Conservation (phyloP, 2,113 vertebrate species). For the Sapajus apella region DNA sequence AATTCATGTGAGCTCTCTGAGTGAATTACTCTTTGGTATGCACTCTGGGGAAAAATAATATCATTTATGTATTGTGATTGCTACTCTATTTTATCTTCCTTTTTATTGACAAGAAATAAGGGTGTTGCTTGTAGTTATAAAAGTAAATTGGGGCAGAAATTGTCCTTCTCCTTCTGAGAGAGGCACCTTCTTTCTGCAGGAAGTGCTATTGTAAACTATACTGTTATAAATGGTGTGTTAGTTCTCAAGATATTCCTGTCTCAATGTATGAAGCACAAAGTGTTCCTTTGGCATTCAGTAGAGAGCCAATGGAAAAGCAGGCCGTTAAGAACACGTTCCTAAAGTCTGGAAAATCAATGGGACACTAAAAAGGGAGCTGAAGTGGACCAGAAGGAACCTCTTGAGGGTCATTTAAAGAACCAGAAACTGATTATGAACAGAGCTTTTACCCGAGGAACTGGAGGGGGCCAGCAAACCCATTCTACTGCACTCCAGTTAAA, state of each 20-base stretch:
- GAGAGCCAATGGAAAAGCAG: slow-evolving; percentile 77
- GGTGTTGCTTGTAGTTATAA: slow-evolving; percentile 76
- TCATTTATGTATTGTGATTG: slow-evolving; percentile 67
- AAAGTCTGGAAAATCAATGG: slow-evolving; percentile 85
- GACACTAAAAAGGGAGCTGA: slow-evolving; percentile 84
- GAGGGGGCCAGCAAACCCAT: slow-evolving; percentile 81
- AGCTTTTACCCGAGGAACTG: slow-evolving; percentile 82
- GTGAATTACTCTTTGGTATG: slow-evolving; percentile 60
- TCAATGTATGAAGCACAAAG: slow-evolving; percentile 74
- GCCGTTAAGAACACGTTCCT: slow-evolving; percentile 80
- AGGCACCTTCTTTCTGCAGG: slow-evolving; percentile 75
- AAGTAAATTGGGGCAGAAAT: slow-evolving; percentile 80
- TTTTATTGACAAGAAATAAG: slow-evolving; percentile 72
- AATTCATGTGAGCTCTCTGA: slow-evolving; percentile 63
- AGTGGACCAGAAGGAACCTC: slow-evolving; percentile 84
- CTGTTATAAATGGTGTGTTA: slow-evolving; percentile 79
- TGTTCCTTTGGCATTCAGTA: slow-evolving; percentile 79
- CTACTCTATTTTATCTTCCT: slow-evolving; percentile 64
- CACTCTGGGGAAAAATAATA: slow-evolving; percentile 61
- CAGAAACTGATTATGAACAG: slow-evolving; percentile 84
- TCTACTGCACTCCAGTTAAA: slow-evolving; percentile 82
- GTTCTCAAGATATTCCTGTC: slow-evolving; percentile 79
- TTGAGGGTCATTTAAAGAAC: slow-evolving; percentile 83
- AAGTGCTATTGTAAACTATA: slow-evolving; percentile 82
- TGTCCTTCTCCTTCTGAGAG: slow-evolving; percentile 70